phyloP scores from a whole-genome alignment of 2,888 invertebrate genomes.

The Scrobipalpa costella region DNA sequence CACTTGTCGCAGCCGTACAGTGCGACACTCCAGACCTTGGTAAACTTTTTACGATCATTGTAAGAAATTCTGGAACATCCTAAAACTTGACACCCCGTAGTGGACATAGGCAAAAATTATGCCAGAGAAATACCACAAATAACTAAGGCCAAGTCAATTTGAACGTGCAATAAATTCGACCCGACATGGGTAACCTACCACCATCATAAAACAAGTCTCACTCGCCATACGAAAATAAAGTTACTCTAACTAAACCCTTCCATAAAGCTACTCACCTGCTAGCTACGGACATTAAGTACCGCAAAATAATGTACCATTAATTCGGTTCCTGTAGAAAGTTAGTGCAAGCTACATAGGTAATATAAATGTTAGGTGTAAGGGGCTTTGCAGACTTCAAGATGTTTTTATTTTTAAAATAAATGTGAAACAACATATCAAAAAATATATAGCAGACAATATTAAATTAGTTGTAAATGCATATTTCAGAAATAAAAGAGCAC shows the following conservation, averaged over 20 bases:
- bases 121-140: neutral
- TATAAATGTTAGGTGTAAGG: conserved; percentile 28
- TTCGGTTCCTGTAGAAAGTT: conserved; percentile 39
- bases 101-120: neutral
- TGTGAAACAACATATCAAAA: too few species aligned
- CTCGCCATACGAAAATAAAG: conserved; percentile 23
- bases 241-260: conserved; percentile 31
- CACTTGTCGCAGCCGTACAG: too few species aligned
- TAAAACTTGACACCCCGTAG: too few species aligned
- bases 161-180: conserved; percentile 17
- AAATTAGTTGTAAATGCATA: too few species aligned
- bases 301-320: conserved; percentile 44
- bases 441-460: too few species aligned
- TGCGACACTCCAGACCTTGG: too few species aligned
- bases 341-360: conserved; percentile 35
- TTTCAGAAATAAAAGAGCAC: too few species aligned
- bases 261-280: conserved; percentile 38
- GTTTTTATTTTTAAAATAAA: too few species aligned
- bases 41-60: too few species aligned
- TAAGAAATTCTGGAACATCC: too few species aligned
- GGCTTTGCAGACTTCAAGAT: neutral
- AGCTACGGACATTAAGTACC: conserved; percentile 37
- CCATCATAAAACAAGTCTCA: conserved; percentile 25
- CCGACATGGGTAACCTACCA: conserved; percentile 15
- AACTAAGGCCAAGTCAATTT: conserved; percentile 1